Evolutionary conservation across 2,888 invertebrate species (phyloP).

Genomic region (Parascotia fuliginaria): DNA sequence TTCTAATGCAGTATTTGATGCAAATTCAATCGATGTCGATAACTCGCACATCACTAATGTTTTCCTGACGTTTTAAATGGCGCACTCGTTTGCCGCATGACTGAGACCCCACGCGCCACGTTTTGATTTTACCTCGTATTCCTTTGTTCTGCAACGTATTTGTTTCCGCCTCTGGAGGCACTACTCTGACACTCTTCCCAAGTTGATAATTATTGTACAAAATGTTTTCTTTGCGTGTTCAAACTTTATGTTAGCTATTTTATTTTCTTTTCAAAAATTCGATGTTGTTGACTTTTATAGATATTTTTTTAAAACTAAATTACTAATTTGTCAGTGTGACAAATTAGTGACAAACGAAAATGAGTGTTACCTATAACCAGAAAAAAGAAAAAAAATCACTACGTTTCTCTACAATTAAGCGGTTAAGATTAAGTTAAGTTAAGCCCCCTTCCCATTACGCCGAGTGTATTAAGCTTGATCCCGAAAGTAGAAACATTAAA

Average conservation of each 20-base stretch:
- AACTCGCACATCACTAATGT: too few relatives aligned
- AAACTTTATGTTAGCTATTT: background rate
- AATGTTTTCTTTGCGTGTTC: background rate
- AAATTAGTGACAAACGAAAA: too few relatives aligned
- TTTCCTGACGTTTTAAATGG: slow-evolving; percentile 35
- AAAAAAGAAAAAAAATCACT: too few relatives aligned
- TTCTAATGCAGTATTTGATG: too few relatives aligned
- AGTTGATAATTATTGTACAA: background rate
- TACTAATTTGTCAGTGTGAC: too few relatives aligned
- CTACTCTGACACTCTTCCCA: slow-evolving; percentile 1
- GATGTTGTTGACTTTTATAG: background rate
- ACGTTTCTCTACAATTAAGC: too few relatives aligned
- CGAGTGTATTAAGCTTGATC: too few relatives aligned
- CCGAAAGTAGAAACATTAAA: too few relatives aligned
- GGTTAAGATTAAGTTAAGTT: too few relatives aligned
- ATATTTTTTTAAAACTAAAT: background rate
- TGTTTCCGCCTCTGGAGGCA: slow-evolving; percentile 20
- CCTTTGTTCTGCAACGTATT: slow-evolving; percentile 15
- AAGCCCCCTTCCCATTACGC: too few relatives aligned
- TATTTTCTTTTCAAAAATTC: background rate
- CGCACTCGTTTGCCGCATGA: slow-evolving; percentile 31
- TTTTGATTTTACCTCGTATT: slow-evolving; percentile 34
- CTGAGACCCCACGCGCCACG: slow-evolving; percentile 21
- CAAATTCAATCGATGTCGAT: too few relatives aligned
- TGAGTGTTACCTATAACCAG: too few relatives aligned